Conservation (phyloP, 2,888 invertebrate genomes). For the Congeria kusceri region DNA sequence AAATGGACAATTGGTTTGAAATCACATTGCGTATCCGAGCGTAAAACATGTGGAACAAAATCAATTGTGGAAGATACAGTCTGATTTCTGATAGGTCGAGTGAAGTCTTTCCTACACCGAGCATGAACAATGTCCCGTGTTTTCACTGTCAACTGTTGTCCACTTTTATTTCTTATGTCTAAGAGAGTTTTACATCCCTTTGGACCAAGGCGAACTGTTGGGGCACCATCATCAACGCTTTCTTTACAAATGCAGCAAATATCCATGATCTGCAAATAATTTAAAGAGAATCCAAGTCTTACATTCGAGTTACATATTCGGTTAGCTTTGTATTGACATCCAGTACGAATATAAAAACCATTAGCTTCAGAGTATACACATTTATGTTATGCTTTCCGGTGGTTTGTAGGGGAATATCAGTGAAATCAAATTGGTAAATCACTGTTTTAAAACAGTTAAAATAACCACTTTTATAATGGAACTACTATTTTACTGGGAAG, state of each 20-base stretch:
- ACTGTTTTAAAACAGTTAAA: too few species aligned
- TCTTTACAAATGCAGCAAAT: background rate
- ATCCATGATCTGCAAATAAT: background rate
- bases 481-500: too few species aligned
- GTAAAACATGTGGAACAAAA: background rate
- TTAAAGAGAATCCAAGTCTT: too few species aligned
- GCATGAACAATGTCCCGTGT: background rate
- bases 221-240: background rate
- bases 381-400: too few species aligned
- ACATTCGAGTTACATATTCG: too few species aligned
- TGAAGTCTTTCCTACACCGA: background rate
- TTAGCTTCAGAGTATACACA: too few species aligned
- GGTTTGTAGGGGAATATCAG: too few species aligned
- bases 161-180: background rate
- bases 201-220: background rate
- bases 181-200: background rate
- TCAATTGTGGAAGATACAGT: background rate
- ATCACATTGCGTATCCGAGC: background rate
- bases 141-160: background rate
- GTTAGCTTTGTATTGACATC: too few species aligned
- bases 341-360: too few species aligned
- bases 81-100: background rate
- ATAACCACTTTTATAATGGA: too few species aligned
- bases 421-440: too few species aligned
- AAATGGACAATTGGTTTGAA: background rate